phyloP scores from a whole-genome alignment of 2,888 invertebrate species.

The Camponotus fellah region DNA sequence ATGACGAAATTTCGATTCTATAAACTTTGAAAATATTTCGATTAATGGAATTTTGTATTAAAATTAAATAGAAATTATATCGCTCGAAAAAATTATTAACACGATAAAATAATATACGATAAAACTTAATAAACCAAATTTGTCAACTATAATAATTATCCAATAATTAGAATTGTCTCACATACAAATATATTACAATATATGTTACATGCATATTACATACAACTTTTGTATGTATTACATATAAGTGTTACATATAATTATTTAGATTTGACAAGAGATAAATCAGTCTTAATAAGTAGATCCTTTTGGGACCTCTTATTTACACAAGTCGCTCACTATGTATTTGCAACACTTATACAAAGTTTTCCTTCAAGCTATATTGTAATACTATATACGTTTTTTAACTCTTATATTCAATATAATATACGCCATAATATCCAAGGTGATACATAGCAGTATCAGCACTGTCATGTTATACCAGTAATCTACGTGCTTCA shows the following conservation, averaged over 20 bases:
- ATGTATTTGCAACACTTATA: background rate
- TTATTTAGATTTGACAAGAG: background rate
- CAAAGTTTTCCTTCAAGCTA: background rate
- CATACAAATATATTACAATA: conserved; percentile 8
- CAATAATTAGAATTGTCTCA: background rate
- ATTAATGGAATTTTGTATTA: background rate
- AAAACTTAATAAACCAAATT: conserved; percentile 8
- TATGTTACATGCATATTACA: background rate
- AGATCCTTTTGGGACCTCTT: background rate
- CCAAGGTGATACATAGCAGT: conserved; percentile 88
- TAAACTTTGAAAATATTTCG: background rate
- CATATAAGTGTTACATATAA: background rate
- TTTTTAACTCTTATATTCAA: conserved; percentile 89
- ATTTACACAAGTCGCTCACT: conserved; percentile 18
- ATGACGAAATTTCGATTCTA: background rate
- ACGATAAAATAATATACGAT: background rate
- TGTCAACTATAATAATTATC: background rate
- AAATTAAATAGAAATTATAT: background rate
- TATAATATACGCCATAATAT: conserved; percentile 90
- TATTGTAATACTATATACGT: conserved; percentile 64
- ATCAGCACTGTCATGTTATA: conserved; percentile 90
- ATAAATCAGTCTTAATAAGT: conserved; percentile 26
- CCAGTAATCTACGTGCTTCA: conserved; percentile 90
- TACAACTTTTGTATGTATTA: too few species aligned
- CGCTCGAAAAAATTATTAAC: background rate